A percentile compares a stretch with the other conserved stretches of the same genome.
These are phyloP conservation scores for Spea hammondii DNA, from an alignment of 2,797 vertebrate species.

Conservation along the genomic window DNA sequence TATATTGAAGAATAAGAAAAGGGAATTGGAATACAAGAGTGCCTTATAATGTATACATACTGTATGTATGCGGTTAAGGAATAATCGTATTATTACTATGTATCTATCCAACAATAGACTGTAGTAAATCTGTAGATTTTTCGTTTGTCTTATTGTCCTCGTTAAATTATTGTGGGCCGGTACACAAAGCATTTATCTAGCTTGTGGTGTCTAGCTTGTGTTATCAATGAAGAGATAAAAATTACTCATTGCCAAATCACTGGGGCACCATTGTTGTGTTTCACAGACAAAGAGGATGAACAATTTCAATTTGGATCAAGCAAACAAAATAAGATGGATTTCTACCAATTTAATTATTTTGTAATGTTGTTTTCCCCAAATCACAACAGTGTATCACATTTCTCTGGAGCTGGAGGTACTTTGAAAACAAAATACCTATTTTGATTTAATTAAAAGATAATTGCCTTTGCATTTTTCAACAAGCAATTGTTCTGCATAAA, in stretches of 20 bases:
- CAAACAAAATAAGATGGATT: not conserved
- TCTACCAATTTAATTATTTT: no score
- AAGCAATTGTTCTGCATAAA: slow-evolving; percentile 1
- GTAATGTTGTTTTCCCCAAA: not conserved
- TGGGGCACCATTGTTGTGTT: slow-evolving; percentile 11
- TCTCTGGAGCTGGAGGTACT: slow-evolving; percentile 3
- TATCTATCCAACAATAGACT: no score
- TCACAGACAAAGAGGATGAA: slow-evolving; percentile 14
- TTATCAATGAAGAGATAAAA: slow-evolving; percentile 9
- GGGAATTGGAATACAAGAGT: no score
- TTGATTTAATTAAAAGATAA: slow-evolving; percentile 50
- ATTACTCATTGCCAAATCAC: not conserved
- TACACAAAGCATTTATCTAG: no score
- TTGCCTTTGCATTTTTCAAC: not conserved
- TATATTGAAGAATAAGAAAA: no score
- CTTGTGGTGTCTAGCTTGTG: not conserved
- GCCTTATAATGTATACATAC: no score
- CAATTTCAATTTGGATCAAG: slow-evolving; percentile 12
- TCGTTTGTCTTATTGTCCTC: no score
- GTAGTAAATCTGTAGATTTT: no score
- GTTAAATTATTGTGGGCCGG: no score
- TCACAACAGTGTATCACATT: slow-evolving; percentile 12
- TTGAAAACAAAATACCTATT: slow-evolving; percentile 18
- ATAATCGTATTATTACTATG: no score
- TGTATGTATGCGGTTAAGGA: no score